phyloP scores from a whole-genome alignment of 1,140 invertebrate genomes.

The Dreissena polymorpha region DNA sequence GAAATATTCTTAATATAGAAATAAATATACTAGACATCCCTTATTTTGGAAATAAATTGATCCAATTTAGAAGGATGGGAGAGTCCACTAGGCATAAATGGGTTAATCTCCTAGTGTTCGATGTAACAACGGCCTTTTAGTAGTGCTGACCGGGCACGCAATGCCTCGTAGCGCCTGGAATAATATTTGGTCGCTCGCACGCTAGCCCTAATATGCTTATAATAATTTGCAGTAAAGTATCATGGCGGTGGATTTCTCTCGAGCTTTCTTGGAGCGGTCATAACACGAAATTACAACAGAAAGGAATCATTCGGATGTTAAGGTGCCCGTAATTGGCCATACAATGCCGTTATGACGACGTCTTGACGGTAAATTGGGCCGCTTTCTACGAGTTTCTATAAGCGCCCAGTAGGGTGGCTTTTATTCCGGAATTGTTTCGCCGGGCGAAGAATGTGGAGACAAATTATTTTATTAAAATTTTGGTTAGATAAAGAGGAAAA shows the following conservation, averaged over 20 bases:
- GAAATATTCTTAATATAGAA: too few relatives aligned
- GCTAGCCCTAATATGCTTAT: conserved; percentile 69
- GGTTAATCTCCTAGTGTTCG: too few relatives aligned
- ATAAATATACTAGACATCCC: too few relatives aligned
- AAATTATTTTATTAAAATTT: conserved; percentile 49
- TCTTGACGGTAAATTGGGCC: too few relatives aligned
- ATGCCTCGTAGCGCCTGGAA: neutral
- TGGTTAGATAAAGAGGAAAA: conserved; percentile 53
- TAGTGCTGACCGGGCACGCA: neutral
- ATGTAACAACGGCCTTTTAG: too few relatives aligned
- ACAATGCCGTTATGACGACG: conserved; percentile 10
- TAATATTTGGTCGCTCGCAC: conserved; percentile 38
- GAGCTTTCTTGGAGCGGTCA: conserved; percentile 52
- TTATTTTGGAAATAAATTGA: too few relatives aligned
- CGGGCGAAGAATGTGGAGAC: conserved; percentile 18
- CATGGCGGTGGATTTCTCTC: conserved; percentile 47
- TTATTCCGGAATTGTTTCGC: conserved; percentile 16
- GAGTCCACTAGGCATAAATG: too few relatives aligned
- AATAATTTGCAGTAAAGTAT: conserved; percentile 70
- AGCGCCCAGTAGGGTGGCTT: conserved; percentile 21
- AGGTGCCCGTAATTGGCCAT: conserved; percentile 14
- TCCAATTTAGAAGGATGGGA: too few relatives aligned
- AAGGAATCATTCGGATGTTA: conserved; percentile 61
- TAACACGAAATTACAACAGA: conserved; percentile 63
- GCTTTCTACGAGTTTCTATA: neutral